A percentile compares a stretch with the other conserved stretches of the same genome.
Evolutionary conservation across 2,797 vertebrate genomes (phyloP).

Genomic region (Prionace glauca): DNA sequence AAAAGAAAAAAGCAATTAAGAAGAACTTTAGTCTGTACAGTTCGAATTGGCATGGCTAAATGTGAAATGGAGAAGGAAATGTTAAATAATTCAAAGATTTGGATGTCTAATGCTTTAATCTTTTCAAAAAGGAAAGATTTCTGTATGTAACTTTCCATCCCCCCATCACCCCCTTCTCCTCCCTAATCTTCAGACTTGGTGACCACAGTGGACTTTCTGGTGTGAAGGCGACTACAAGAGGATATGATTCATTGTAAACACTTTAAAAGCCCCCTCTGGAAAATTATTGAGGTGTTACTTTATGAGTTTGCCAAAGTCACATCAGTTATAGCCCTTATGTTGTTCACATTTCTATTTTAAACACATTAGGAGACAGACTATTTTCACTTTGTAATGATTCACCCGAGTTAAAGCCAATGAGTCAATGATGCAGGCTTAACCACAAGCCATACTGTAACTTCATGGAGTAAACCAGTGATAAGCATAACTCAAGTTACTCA

Average conservation of each 20-base stretch:
- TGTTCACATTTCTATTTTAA: conserved; percentile 28
- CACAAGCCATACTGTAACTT: neutral
- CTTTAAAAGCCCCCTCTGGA: conserved; percentile 19
- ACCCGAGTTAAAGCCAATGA: neutral
- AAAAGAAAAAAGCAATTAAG: neutral
- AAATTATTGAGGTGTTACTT: neutral
- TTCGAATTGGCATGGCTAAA: neutral
- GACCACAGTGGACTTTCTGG: neutral
- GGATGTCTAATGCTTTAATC: neutral
- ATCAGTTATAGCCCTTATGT: neutral
- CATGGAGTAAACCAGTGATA: neutral
- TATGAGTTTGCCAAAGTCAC: neutral
- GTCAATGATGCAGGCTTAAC: neutral
- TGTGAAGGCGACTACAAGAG: neutral
- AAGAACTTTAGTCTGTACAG: neutral
- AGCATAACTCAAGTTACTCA: neutral
- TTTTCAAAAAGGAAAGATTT: neutral
- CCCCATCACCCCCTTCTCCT: neutral
- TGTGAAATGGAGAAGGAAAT: neutral
- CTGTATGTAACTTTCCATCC: neutral
- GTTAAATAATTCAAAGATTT: neutral
- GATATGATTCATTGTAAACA: conserved; percentile 5
- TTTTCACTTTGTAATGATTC: neutral
- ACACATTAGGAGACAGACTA: neutral
- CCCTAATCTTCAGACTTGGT: neutral